phyloP scores from a whole-genome alignment of 2,888 invertebrate species.

The Rotaria macrura region DNA sequence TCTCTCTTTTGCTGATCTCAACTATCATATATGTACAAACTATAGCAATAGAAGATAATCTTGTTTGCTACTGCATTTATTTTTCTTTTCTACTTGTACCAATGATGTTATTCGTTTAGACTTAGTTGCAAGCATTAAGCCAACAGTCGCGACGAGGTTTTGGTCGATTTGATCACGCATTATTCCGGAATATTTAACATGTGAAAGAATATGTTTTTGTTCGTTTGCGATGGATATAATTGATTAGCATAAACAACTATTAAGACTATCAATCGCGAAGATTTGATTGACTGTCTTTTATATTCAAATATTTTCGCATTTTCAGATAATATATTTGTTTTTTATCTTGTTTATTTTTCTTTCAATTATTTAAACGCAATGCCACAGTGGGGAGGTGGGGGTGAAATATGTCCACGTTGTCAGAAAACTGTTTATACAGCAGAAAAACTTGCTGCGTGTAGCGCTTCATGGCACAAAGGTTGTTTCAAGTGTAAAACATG shows the following conservation, averaged over 20 bases:
- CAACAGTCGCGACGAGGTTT: not conserved
- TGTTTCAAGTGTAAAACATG: conserved; percentile 35
- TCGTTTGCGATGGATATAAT: not conserved
- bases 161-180: not conserved
- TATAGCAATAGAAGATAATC: not conserved
- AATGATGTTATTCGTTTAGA: not conserved
- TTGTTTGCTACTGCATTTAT: not conserved
- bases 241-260: not conserved
- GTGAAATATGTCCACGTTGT: conserved; percentile 32
- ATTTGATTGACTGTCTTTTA: too few relatives aligned
- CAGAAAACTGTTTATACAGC: conserved; percentile 32
- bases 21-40: not conserved
- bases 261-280: not conserved
- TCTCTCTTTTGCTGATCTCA: not conserved
- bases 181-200: not conserved
- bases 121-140: not conserved
- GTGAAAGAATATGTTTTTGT: not conserved
- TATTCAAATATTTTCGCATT: too few relatives aligned
- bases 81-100: not conserved
- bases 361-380: not conserved
- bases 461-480: conserved; percentile 35
- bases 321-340: not conserved
- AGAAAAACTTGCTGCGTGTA: conserved; percentile 25
- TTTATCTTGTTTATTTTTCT: not conserved
- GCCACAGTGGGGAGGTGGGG: conserved; percentile 24